Base-by-base conservation (phyloP, 2,113 vertebrate genomes). In the Pseudolaguvia tuberculata region DNA sequence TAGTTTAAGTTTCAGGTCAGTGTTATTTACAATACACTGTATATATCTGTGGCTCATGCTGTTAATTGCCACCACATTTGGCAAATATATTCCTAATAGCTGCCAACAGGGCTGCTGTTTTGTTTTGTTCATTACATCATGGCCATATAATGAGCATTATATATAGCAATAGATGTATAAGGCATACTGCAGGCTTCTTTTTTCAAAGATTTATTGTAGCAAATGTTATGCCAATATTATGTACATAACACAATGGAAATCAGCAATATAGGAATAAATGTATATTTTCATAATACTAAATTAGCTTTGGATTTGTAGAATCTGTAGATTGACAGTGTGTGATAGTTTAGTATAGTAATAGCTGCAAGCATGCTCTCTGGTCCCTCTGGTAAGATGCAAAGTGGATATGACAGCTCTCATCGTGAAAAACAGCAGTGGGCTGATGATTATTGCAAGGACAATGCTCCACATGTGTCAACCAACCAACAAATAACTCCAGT, bases 391-490 rank as follows among this genome's bases (percentile, higher is more conserved):
- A 86, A 93, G 92, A 94, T 90, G 88, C 88, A 94, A 93, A 96
- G 90, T 88, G 87, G 88, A 91, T 85, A 84, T 92, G 95, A 93
- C 93, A 92, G n/a, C 82, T 87, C 85, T 93, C 89, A 90, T 92
- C 92, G 90, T 92, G 91, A 92, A 93, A 92, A 91, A 91, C 95
- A 94, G 95, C 94, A 94, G 90, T 92, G 89, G 89, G 91, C 92
- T 94, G 92, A 93, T 91, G 94, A 95, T 95, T 93, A 94, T 94
- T 94, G 93, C 94, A 92, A 93, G 94, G 93, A 95, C 93, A 95
- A 93, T 94, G 91, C 91, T 93, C 93, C 89, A 91, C 92, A 89
- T 95, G 92, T 95, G 94, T 96, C 93, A 96, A 94, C 93, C 88
- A 86, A 92, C 94, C 94, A 94, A 92, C 94, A 95, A 96, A 96